A percentile compares a stretch with the other conserved stretches of the same genome.
Conservation (phyloP, 2,797 vertebrate genomes). For the Manis crassicaudata region DNA sequence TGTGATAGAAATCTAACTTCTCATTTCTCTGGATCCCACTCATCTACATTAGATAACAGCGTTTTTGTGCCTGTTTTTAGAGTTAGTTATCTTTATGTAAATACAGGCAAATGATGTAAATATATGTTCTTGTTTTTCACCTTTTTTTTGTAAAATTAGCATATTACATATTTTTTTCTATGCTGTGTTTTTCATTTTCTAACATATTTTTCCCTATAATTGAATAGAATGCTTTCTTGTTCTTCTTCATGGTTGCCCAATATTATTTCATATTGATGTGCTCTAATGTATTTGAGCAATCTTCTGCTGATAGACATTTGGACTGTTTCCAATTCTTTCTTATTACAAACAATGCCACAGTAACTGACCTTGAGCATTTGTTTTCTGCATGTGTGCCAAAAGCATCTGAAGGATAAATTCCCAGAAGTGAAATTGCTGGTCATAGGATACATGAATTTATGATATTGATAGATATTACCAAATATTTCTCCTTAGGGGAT, state of each 20-base stretch:
- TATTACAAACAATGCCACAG: background rate
- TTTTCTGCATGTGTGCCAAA: background rate
- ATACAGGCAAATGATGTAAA: background rate
- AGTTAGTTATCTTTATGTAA: background rate
- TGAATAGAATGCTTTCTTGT: background rate
- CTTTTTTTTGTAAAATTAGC: background rate
- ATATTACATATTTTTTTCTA: background rate
- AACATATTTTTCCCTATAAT: background rate
- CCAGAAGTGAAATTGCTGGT: slow-evolving; percentile 21
- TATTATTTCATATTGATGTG: background rate
- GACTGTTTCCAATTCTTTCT: slow-evolving; percentile 23
- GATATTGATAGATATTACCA: background rate
- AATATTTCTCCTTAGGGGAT: background rate
- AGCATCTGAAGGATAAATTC: slow-evolving; percentile 35
- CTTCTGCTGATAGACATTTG: background rate
- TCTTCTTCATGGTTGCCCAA: background rate
- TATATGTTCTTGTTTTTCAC: background rate
- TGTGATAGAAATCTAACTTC: background rate
- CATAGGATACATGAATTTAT: background rate
- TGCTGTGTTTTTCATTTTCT: background rate
- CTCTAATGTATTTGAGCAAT: background rate
- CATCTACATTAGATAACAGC: background rate
- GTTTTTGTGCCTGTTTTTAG: background rate
- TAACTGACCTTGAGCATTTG: background rate
- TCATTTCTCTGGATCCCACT: background rate